Evolutionary conservation across 2,113 vertebrate species (phyloP), one percentile per base, ranked within the genome.

Genomic region (Tylochromis polylepis): DNA sequence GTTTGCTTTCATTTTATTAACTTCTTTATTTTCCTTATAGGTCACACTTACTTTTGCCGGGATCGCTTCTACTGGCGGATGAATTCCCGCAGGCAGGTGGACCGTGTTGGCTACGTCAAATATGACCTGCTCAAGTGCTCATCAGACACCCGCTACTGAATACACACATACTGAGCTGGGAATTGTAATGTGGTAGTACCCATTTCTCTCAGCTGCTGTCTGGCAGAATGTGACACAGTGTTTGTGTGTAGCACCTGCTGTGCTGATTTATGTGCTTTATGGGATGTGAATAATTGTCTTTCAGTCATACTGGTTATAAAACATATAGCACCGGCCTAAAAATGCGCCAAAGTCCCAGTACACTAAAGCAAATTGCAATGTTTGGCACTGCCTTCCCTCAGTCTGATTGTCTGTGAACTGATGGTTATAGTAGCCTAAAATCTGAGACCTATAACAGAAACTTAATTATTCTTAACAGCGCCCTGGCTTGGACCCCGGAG

Each of bases 11-110:
- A 34, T 56, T 83, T 1, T 6, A 5, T 59, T n/a, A 36, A 77
- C 58, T 15, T 46, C 2, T 49, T 57, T 85, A 31, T 91, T 84
- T 92, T 22, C 72, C 18, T 67, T 89, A 53, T 24, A 98, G 97
- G 94, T 58, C 91, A 96, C 94, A 94, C 88, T 36, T 96, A 97
- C 92, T 98, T 98, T 95, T 97, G 97, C 87, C 92, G 95, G 22
- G 95, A 96, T 6, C 85, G 78, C 12, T 98, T 96, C 96, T 98
- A 94, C 95, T 98, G 97, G 97, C 95, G 97, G 2, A 95, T 97
- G 96, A 97, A 92, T 78, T 94, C 85, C 46, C 87, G 34, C 22
- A 84, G 83, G 1, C 96, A 97, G 90, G 95, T 96, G 90, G 96
- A 97, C 87, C 95, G 95, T 34, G 97, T 98, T 56, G 97, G 97